Conservation (phyloP, 2,797 vertebrate genomes). For the Acanthiza pusilla region DNA sequence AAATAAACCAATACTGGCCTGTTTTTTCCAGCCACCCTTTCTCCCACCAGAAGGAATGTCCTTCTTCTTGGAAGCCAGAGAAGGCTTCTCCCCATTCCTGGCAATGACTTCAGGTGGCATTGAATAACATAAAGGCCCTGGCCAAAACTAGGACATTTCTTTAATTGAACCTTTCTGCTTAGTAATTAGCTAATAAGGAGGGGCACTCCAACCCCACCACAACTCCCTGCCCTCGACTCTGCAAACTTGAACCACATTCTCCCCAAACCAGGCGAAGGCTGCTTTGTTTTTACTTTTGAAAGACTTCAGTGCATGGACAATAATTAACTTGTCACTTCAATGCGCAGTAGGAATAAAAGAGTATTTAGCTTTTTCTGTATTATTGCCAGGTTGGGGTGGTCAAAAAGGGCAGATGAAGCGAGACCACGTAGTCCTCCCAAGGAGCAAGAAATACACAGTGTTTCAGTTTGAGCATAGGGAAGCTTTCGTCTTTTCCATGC, state of each 20-base stretch:
- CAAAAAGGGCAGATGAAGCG: background rate
- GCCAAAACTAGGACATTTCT: background rate
- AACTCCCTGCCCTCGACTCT: background rate
- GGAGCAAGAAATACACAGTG: background rate
- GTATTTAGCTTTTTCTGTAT: background rate
- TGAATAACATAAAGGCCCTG: background rate
- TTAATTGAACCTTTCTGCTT: background rate
- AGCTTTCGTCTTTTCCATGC: background rate
- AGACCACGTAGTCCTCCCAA: background rate
- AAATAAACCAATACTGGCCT: background rate
- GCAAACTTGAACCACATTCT: background rate
- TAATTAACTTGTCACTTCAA: background rate
- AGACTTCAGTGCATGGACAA: background rate
- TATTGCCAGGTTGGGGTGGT: background rate
- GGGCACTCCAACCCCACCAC: background rate
- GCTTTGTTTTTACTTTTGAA: background rate
- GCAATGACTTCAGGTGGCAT: background rate
- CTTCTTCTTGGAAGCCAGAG: background rate
- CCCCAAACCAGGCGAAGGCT: background rate
- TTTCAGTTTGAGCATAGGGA: background rate
- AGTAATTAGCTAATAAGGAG: background rate
- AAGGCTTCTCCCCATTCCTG: background rate
- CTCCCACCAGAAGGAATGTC: background rate
- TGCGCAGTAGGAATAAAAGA: background rate
- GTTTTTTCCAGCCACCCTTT: background rate